Evolutionary conservation across 2,797 vertebrate species (phyloP).

Genomic region (Percopsis omiscomaycus): DNA sequence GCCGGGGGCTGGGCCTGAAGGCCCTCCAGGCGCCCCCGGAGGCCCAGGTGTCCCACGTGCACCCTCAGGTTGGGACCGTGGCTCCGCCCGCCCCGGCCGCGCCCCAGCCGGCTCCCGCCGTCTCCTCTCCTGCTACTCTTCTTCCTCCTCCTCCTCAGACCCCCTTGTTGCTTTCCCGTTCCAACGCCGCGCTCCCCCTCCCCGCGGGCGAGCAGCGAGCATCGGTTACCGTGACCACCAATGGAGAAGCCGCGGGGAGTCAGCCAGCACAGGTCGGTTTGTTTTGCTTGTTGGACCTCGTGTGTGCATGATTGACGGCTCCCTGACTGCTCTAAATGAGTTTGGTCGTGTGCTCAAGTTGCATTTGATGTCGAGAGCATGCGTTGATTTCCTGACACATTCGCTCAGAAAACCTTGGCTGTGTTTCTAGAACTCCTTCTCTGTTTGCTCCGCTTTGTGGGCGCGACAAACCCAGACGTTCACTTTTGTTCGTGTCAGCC

Average conservation of each 20-base stretch:
- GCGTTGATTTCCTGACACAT: too few species aligned
- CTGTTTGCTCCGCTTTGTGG: too few species aligned
- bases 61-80: slow-evolving; percentile 34
- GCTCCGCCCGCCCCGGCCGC: slow-evolving; percentile 44
- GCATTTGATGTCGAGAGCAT: too few species aligned
- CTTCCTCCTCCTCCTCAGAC: slow-evolving; percentile 46
- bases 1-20: slow-evolving; percentile 60
- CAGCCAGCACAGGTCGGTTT: slow-evolving; percentile 59
- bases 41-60: slow-evolving; percentile 64
- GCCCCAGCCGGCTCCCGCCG: slow-evolving; percentile 47
- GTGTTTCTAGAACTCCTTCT: too few species aligned
- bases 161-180: slow-evolving; percentile 35
- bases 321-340: too few species aligned
- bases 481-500: too few species aligned
- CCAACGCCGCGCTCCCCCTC: neutral
- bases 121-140: slow-evolving; percentile 13
- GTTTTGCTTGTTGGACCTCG: neutral
- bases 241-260: slow-evolving; percentile 44
- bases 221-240: slow-evolving; percentile 27
- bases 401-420: too few species aligned
- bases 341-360: too few species aligned
- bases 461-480: too few species aligned
- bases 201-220: slow-evolving; percentile 40
- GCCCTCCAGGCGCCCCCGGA: slow-evolving; percentile 59
- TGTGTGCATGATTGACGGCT: neutral